A percentile compares a stretch with the other conserved stretches of the same genome.
Conservation (phyloP, 2,113 vertebrate genomes). For the Helogale parvula region DNA sequence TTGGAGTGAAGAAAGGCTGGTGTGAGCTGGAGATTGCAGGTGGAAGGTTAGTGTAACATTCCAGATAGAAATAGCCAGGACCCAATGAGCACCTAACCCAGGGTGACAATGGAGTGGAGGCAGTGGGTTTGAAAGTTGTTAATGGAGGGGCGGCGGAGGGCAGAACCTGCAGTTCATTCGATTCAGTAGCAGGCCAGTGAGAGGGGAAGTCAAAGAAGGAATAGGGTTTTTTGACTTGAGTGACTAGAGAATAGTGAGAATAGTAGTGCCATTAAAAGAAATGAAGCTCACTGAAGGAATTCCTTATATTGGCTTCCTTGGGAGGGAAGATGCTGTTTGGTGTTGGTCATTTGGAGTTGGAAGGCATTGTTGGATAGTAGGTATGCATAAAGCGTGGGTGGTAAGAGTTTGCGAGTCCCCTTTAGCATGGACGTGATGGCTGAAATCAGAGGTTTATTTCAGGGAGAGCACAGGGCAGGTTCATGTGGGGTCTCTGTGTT, state of each 20-base stretch:
- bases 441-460: background rate
- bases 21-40: background rate
- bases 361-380: background rate
- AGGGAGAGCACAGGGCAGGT: background rate
- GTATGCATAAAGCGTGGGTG: background rate
- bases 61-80: background rate
- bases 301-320: background rate
- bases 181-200: background rate
- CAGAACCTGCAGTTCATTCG: background rate
- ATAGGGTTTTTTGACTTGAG: background rate
- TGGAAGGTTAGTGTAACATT: background rate
- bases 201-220: background rate
- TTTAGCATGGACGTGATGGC: background rate
- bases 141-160: background rate
- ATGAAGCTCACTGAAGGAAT: background rate
- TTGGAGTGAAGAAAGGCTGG: background rate
- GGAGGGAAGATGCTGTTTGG: background rate
- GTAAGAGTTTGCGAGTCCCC: background rate
- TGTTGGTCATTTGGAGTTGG: background rate
- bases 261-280: background rate
- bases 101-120: background rate
- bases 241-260: background rate
- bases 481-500: background rate
- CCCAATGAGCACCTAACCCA: background rate
- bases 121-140: background rate